These are phyloP conservation scores for Erannis defoliaria DNA, from an alignment of 2,888 invertebrate species.

Conservation along the genomic window DNA sequence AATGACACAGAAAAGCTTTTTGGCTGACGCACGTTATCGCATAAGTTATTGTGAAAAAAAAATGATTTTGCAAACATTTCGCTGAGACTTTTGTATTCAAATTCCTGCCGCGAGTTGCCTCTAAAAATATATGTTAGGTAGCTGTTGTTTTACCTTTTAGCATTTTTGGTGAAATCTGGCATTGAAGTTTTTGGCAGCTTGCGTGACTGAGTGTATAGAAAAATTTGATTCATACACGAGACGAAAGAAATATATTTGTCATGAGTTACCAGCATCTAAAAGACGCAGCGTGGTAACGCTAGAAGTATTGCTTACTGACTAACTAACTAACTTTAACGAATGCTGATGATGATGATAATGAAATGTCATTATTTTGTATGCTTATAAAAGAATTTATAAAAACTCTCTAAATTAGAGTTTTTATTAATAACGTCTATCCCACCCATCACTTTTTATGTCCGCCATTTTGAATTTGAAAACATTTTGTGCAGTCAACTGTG, in stretches of 20 bases:
- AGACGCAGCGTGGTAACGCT: too few species aligned
- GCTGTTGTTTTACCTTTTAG: conserved; percentile 34
- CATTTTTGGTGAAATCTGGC: conserved; percentile 4
- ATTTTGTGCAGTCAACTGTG: conserved; percentile 46
- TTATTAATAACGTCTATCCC: too few species aligned
- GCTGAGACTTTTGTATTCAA: conserved; percentile 72
- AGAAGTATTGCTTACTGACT: too few species aligned
- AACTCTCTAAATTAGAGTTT: too few species aligned
- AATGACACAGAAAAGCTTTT: conserved; percentile 85
- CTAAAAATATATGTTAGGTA: conserved; percentile 40
- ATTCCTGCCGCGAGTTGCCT: conserved; percentile 54
- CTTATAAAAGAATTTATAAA: too few species aligned
- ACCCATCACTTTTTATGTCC: conserved; percentile 30
- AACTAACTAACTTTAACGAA: too few species aligned
- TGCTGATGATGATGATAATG: too few species aligned
- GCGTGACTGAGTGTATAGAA: not conserved
- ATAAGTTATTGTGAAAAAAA: conserved; percentile 66
- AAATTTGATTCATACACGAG: not conserved
- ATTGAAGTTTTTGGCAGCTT: not conserved
- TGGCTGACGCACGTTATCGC: conserved; percentile 79
- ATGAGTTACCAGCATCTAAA: too few species aligned
- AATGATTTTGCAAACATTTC: conserved; percentile 56
- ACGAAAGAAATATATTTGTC: not conserved
- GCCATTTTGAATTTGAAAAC: conserved; percentile 47
- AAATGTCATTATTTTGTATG: not conserved